Evolutionary conservation across 1,140 invertebrate genomes (phyloP).

Genomic region (Nautilus pompilius): DNA sequence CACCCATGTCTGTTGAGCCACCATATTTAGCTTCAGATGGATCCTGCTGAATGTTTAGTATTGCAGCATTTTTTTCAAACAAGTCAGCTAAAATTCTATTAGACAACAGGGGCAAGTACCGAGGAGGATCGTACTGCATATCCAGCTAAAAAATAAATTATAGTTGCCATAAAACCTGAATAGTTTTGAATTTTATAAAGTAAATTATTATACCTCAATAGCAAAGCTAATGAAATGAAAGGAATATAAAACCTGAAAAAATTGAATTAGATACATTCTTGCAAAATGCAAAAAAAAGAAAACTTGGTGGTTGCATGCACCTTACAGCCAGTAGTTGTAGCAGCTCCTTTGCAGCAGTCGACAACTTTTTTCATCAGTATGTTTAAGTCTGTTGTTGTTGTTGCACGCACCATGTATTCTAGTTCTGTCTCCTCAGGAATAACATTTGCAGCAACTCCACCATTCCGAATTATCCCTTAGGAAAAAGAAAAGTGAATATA

Average conservation of each 20-base stretch:
- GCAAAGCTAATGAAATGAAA: too few relatives aligned
- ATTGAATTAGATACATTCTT: too few relatives aligned
- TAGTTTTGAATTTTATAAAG: too few relatives aligned
- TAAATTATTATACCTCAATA: too few relatives aligned
- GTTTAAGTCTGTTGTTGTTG: slow-evolving; percentile 33
- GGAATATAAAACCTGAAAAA: too few relatives aligned
- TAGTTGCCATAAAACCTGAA: too few relatives aligned
- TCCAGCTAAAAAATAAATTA: too few relatives aligned
- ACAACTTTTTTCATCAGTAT: slow-evolving; percentile 34
- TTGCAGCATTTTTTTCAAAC: slow-evolving; percentile 25
- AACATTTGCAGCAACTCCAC: slow-evolving; percentile 51
- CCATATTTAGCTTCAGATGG: background rate
- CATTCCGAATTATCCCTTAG: slow-evolving; percentile 48
- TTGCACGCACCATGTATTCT: slow-evolving; percentile 41
- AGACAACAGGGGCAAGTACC: slow-evolving; percentile 22
- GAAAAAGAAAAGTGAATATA: too few relatives aligned
- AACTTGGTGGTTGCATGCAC: slow-evolving; percentile 24
- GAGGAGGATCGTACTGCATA: too few relatives aligned
- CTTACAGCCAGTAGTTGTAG: slow-evolving; percentile 46
- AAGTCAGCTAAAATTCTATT: slow-evolving; percentile 25
- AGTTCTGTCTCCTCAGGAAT: slow-evolving; percentile 50
- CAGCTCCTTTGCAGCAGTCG: slow-evolving; percentile 46
- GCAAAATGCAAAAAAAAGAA: too few relatives aligned
- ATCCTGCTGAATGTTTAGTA: slow-evolving; percentile 9
- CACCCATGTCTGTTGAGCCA: slow-evolving; percentile 48